Evolutionary conservation across 2,888 invertebrate genomes (phyloP), one percentile per base, ranked within the genome.

Genomic region (Stegana nigrithorax): DNA sequence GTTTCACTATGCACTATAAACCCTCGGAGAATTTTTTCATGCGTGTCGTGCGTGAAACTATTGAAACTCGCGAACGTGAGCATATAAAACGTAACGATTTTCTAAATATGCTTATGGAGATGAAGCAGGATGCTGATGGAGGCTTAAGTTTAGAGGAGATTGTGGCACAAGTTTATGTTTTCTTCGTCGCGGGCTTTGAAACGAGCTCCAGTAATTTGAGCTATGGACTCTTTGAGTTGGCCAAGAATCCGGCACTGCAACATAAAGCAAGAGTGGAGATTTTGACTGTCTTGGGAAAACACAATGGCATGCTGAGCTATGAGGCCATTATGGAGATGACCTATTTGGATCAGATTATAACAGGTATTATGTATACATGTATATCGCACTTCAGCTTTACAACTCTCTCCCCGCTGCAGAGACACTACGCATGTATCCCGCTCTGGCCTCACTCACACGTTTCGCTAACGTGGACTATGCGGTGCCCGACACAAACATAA

Each of bases 161-260:
- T 4, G 84, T 87, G 0, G 86, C 89, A 0, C 89, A 90, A 62
- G 87, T 88, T 2, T 85, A 88, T 27, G 74, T 88, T 0, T 89
- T 90, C 68, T 88, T 88, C 62, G 63, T 81, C 0, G 89, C 88
- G 27, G 89, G 89, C 1, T 88, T 86, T 62, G 89, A 89, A 75
- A 88, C 89, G 0, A 88, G 88, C 7, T 83, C 85, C 12, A 84
- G 86, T n/a, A 86, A 86, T 2, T 80, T 88, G 73, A 84, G 86
- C 47, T 88, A 85, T 66, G 84, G 84, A 1, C 72, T 88, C 12
- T 88, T 85, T 67, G 87, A 88, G 69, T 71, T 89, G 36, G 87
- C 88, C 1, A 77, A 82, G 8, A 85, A 88, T 71, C 84, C 81
- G 1, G 75, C 84, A 0, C 69, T 87, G 2, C 89, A 89, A 67